Evolutionary conservation across 2,888 invertebrate genomes (phyloP).

Genomic region (Euspilapteryx auroguttella): DNA sequence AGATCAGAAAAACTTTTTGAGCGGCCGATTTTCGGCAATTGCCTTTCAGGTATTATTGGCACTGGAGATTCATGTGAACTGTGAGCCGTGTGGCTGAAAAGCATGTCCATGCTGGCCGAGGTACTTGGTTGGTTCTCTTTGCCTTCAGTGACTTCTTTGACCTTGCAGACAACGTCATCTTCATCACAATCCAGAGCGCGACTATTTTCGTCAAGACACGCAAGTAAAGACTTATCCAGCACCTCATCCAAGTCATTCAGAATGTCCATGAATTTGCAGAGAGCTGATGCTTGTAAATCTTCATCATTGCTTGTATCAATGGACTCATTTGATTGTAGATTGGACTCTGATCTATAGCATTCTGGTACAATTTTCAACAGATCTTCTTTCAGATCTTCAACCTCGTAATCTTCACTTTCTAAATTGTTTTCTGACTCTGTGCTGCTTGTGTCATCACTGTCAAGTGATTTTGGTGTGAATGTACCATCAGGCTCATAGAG

Average conservation of each 20-base stretch:
- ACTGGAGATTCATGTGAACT: neutral
- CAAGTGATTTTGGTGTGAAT: conserved; percentile 21
- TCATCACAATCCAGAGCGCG: conserved; percentile 40
- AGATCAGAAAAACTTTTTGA: conserved; percentile 46
- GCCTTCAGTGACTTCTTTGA: conserved; percentile 15
- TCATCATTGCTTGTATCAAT: conserved; percentile 45
- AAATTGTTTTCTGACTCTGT: conserved; percentile 20
- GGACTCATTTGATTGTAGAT: conserved; percentile 38
- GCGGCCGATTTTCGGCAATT: conserved; percentile 9
- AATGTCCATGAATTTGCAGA: conserved; percentile 56
- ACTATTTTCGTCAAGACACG: conserved; percentile 37
- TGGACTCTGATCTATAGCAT: conserved; percentile 48
- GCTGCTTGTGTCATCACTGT: conserved; percentile 10
- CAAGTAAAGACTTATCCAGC: conserved; percentile 53
- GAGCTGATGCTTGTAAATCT: conserved; percentile 48
- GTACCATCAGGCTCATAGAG: conserved; percentile 36
- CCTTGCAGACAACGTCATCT: conserved; percentile 48
- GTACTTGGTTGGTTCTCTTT: neutral
- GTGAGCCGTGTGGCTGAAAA: too few species aligned
- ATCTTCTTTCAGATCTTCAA: conserved; percentile 44
- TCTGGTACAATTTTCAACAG: conserved; percentile 45
- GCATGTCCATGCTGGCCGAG: neutral
- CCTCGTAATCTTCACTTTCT: conserved; percentile 34
- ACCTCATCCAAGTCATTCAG: conserved; percentile 62
- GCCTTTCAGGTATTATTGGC: neutral